Percentiles rank a stretch among this genome's conserved stretches.
Evolutionary conservation across 2,113 vertebrate species (phyloP).

Genomic region (Chloebia gouldiae): DNA sequence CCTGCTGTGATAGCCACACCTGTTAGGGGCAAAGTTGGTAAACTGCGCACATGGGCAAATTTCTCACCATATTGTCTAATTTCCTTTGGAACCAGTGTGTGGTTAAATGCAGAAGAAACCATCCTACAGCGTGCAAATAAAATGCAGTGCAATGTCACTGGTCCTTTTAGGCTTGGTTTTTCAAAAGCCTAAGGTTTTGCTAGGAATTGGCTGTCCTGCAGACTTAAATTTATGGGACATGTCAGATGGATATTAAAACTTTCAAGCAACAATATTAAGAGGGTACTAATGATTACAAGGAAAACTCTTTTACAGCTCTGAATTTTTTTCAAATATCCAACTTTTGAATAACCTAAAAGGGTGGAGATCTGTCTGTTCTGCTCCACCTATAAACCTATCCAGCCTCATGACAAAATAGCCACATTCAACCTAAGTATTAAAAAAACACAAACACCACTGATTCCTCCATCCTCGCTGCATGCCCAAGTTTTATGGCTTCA

Average conservation of each 20-base stretch:
- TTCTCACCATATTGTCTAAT: neutral
- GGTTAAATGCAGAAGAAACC: neutral
- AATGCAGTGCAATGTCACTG: neutral
- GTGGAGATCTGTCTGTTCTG: neutral
- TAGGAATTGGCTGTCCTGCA: neutral
- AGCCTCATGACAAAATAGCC: neutral
- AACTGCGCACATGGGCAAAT: neutral
- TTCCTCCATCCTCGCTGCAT: neutral
- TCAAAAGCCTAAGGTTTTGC: neutral
- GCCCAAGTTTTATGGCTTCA: slow-evolving; percentile 35
- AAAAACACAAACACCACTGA: neutral
- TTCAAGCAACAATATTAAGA: neutral
- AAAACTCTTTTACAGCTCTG: neutral
- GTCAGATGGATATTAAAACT: neutral
- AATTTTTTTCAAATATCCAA: neutral
- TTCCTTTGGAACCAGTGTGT: neutral
- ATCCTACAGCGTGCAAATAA: neutral
- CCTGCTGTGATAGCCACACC: neutral
- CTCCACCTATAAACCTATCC: neutral
- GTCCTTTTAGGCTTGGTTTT: neutral
- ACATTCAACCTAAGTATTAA: neutral
- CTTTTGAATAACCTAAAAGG: neutral
- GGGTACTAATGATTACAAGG: rapidly evolving
- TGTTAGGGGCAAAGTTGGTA: neutral
- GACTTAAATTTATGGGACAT: neutral